Evolutionary conservation across 2,888 invertebrate genomes (phyloP).

Genomic region (Phalera bucephala): DNA sequence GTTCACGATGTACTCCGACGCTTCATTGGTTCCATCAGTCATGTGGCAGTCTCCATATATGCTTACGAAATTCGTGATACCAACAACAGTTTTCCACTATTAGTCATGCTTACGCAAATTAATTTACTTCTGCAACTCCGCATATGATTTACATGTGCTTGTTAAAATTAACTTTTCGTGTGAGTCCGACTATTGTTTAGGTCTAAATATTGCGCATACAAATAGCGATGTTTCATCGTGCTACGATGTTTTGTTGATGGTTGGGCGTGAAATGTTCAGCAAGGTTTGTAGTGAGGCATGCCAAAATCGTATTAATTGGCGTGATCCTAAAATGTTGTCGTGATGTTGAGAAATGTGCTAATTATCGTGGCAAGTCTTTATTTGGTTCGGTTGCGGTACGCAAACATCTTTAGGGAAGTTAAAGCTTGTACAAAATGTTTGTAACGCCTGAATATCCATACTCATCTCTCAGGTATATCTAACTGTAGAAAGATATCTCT

Average conservation of each 20-base stretch:
- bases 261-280: background rate
- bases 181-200: constrained; percentile 1
- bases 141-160: constrained; percentile 4
- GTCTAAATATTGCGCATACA: background rate
- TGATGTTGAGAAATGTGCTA: background rate
- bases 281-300: background rate
- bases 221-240: background rate
- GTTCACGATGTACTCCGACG: constrained; percentile 35
- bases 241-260: background rate
- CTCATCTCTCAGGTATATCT: too few relatives aligned
- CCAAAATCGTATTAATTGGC: background rate
- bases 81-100: constrained; percentile 1
- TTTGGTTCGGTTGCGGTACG: background rate
- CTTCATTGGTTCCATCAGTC: constrained; percentile 5
- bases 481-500: too few relatives aligned
- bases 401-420: background rate
- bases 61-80: background rate
- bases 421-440: too few relatives aligned
- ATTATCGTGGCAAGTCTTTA: background rate
- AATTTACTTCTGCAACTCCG: constrained; percentile 1
- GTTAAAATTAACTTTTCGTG: constrained; percentile 1
- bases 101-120: constrained; percentile 7
- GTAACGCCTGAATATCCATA: too few relatives aligned
- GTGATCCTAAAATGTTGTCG: background rate
- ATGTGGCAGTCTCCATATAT: constrained; percentile 1